Base-by-base conservation (phyloP, 2,797 vertebrate genomes). In the Mareca strepera region DNA sequence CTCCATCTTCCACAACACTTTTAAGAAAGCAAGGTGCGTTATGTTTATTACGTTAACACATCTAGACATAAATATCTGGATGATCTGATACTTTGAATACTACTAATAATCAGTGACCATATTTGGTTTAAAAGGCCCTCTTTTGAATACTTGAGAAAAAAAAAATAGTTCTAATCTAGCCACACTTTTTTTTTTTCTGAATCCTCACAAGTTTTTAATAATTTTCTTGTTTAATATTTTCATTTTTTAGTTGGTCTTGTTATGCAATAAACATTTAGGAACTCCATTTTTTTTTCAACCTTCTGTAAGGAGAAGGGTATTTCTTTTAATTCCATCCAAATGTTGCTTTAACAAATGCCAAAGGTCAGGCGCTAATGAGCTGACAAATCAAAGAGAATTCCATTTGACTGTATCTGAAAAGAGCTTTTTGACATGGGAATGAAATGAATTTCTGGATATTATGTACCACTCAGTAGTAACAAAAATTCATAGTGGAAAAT, bases 361-460 rank as follows among this genome's bases (percentile, higher is more conserved):
- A 93, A 82, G 62, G 74, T 94, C 48, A 92, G 21, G 28, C 58
- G 35, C 29, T 78, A 60, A 17, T 53, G 56, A 87, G 31, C 28
- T 72, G 52, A 25, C 53, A 87, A 87, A 87, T 78, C 66, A 82
- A 95, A 90, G 62, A 83, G 43, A 89, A 90, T 87, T 90, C 53
- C 5, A 0, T 77, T 70, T 77, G 84, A 72, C 20, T 64, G 22
- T 7, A 9, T 87, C 41, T 93, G 87, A 85, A 94, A 74, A 91
- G 25, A 86, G 28, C 28, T 37, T 16, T 87, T 81, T 92, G 88
- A 92, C 87, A 92, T 67, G 7, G 10, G 81, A 88, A 82, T 80
- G 14, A 75, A 60, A 89, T 91, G 41, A 88, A 91, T 63, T 85
- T 80, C 73, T 93, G 70, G 81, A 90, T 94, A 90, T 68, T 82